Conservation (phyloP, 1,140 invertebrate species). For the Phocides pigmalion region DNA sequence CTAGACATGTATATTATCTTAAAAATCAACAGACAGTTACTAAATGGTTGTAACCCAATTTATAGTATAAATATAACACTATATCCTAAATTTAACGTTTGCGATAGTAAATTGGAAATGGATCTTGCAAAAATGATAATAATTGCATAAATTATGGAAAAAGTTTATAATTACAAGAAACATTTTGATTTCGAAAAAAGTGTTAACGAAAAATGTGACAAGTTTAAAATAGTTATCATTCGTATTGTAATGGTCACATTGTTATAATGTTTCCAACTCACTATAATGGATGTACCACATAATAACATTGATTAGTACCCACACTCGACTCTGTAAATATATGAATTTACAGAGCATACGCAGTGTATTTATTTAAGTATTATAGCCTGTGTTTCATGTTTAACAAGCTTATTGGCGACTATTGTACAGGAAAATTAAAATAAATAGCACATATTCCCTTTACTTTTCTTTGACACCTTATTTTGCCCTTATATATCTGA, state of each 20-base stretch:
- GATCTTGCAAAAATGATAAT: too few species aligned
- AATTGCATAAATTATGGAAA: too few species aligned
- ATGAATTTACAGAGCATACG: conserved; percentile 58
- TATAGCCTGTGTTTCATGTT: conserved; percentile 46
- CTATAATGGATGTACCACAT: background rate
- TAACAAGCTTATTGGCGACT: conserved; percentile 59
- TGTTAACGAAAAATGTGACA: too few species aligned
- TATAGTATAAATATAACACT: conserved; percentile 1
- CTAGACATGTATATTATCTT: too few species aligned
- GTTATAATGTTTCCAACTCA: background rate
- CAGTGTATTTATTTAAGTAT: conserved; percentile 45
- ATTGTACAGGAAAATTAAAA: conserved; percentile 69
- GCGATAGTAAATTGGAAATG: too few species aligned
- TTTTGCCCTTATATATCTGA: too few species aligned
- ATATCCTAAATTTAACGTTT: background rate
- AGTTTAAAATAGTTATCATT: background rate
- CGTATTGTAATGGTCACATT: conserved; percentile 1
- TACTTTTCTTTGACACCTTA: conserved; percentile 41
- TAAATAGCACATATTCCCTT: conserved; percentile 70
- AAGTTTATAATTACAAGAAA: too few species aligned
- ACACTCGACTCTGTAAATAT: conserved; percentile 64
- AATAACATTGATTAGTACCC: background rate
- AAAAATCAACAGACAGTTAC: conserved; percentile 5
- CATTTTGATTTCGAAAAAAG: too few species aligned
- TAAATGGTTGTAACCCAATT: conserved; percentile 19